These are phyloP conservation scores for Enteromius mattozi DNA, from an alignment of 2,797 vertebrate species.

Conservation along the genomic window DNA sequence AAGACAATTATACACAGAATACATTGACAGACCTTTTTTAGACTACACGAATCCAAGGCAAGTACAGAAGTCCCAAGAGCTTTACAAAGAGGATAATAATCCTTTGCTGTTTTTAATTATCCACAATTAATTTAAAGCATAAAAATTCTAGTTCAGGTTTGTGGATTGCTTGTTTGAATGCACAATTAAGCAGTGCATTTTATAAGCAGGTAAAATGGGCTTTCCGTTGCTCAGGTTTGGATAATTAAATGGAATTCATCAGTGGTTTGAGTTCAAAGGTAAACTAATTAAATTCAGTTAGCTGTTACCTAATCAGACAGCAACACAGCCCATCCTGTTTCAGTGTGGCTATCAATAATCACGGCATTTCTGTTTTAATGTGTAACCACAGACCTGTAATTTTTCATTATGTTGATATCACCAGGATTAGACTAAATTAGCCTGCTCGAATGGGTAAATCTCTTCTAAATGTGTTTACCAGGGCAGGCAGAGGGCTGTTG, in stretches of 20 bases:
- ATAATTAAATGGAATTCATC: slow-evolving; percentile 59
- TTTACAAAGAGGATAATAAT: not conserved
- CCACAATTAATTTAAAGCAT: not conserved
- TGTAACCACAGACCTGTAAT: not conserved
- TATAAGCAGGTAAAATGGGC: slow-evolving; percentile 33
- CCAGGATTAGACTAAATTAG: slow-evolving; percentile 31
- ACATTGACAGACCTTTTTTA: slow-evolving; percentile 1
- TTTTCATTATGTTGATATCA: slow-evolving; percentile 7
- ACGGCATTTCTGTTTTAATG: not conserved
- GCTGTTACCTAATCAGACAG: not conserved
- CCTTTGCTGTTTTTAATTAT: not conserved
- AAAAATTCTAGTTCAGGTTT: slow-evolving; percentile 17
- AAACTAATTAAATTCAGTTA: slow-evolving; percentile 43
- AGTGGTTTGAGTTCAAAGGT: slow-evolving; percentile 45
- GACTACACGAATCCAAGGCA: not conserved
- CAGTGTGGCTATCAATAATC: not conserved
- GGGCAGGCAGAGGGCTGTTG: slow-evolving; percentile 42
- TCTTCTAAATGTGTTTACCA: slow-evolving; percentile 49
- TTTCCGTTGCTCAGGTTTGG: slow-evolving; percentile 44
- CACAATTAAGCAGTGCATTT: slow-evolving; percentile 19
- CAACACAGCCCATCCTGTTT: not conserved
- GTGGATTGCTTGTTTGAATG: not conserved
- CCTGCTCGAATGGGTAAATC: slow-evolving; percentile 39
- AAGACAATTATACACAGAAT: not conserved
- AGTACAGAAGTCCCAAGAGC: not conserved